A percentile compares a stretch with the other conserved stretches of the same genome.
phyloP scores from a whole-genome alignment of 2,888 invertebrate genomes.

The Vesta saturnalis region DNA sequence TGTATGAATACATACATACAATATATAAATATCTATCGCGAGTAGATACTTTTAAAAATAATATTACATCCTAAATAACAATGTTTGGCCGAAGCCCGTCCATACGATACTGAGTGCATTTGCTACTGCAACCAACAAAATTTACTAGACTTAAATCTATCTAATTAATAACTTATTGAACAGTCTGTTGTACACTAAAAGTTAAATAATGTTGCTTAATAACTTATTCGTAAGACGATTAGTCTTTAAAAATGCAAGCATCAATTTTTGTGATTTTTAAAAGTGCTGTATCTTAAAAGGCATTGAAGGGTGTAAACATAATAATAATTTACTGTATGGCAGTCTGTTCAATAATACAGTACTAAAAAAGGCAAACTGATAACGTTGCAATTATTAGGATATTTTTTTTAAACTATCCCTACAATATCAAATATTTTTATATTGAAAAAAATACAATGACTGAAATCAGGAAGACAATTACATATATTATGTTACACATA shows the following conservation, averaged over 20 bases:
- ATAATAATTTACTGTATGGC: background rate
- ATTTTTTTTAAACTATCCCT: conserved; percentile 51
- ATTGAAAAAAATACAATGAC: conserved; percentile 57
- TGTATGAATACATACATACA: conserved; percentile 54
- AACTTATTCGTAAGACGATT: background rate
- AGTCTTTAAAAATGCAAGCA: conserved; percentile 17
- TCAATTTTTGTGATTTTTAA: conserved; percentile 3
- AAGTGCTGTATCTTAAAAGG: background rate
- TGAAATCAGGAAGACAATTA: conserved; percentile 54
- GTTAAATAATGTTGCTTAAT: conserved; percentile 12
- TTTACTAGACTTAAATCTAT: conserved; percentile 29
- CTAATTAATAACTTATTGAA: conserved; percentile 28
- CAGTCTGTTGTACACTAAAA: conserved; percentile 24
- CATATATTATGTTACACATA: conserved; percentile 45
- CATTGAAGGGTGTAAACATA: too few relatives aligned
- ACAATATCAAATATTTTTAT: conserved; percentile 49
- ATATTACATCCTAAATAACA: conserved; percentile 59
- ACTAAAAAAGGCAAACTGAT: conserved; percentile 48
- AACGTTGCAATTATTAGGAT: conserved; percentile 55
- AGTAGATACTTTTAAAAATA: conserved; percentile 59
- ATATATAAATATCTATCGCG: conserved; percentile 58
- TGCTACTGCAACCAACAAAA: conserved; percentile 57
- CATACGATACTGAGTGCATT: conserved; percentile 53
- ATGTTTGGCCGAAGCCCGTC: conserved; percentile 52
- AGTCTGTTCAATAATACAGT: conserved; percentile 34